phyloP scores from a whole-genome alignment of 2,113 vertebrate species.

The Mirza zaza region DNA sequence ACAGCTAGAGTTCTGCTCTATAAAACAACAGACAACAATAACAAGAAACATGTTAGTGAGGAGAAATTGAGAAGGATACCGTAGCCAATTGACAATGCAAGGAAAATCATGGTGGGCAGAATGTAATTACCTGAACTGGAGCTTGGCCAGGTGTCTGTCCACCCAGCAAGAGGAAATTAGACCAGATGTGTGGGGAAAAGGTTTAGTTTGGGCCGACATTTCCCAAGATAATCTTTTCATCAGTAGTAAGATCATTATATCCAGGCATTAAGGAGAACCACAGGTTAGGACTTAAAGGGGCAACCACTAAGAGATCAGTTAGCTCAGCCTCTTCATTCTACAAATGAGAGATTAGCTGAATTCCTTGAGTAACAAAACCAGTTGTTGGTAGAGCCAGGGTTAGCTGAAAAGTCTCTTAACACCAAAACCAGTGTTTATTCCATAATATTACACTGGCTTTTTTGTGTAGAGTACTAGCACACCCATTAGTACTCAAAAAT shows the following conservation, averaged over 20 bases:
- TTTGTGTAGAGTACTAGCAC: not conserved
- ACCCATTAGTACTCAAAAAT: not conserved
- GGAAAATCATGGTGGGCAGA: not conserved
- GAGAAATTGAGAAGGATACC: constrained; percentile 21
- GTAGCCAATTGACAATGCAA: constrained; percentile 7
- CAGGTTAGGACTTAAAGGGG: not conserved
- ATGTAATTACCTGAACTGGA: not conserved
- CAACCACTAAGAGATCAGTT: not conserved
- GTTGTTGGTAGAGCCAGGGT: not conserved
- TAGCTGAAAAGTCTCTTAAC: not conserved
- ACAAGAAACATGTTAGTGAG: not conserved
- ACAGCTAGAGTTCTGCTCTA: not conserved
- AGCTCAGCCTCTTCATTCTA: not conserved
- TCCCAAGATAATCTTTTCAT: constrained; percentile 28
- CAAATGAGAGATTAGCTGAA: constrained; percentile 5
- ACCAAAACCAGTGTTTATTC: not conserved
- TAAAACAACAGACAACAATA: not conserved
- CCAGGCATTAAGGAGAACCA: not conserved
- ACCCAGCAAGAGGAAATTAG: constrained; percentile 16
- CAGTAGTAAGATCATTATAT: not conserved
- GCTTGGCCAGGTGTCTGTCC: not conserved
- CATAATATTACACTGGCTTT: not conserved
- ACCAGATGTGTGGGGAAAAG: not conserved
- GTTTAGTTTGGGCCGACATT: constrained; percentile 25
- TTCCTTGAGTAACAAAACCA: not conserved